Evolutionary conservation across 2,888 invertebrate genomes (phyloP), one percentile per base, ranked within the genome.

Genomic region (Epinotia bilunana): DNA sequence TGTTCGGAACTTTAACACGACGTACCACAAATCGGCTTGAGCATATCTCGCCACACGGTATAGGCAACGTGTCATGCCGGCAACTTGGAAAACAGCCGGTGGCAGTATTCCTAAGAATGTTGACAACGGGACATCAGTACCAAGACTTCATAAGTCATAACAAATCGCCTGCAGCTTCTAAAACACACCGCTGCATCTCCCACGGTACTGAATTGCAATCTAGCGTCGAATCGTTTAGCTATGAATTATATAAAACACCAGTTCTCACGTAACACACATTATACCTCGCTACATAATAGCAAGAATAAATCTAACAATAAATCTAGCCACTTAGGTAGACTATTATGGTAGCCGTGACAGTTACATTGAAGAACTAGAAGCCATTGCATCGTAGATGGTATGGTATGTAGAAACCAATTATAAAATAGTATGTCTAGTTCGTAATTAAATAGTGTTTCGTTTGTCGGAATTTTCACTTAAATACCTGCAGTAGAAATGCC

Each of bases 191-290:
- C 46, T 4, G 13, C 16, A 20, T 49, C 61, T 75, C 75, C 67
- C 75, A 75, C 75, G 75, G 61, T 61, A 75, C 75, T 75, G 72
- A 72, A 67, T 23, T 57, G 53, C 65, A 60, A 74, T 61, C 65
- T 65, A 39, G 71, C 55, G 18, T 58, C n/a, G 28, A 33, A 73
- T 39, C 72, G 65, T 73, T 73, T 67, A 73, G 53, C 49, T 68
- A 74, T 68, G 70, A 71, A 71, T 74, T 74, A 71, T 74, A 74
- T 74, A 74, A 71, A 74, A 65, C 74, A 71, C 60, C 23, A 18
- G 58, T 74, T 74, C 74, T 65, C 74, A 74, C 74, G 74, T 74
- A 71, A 74, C 71, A 71, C 70, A 60, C 64, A 74, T 74, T 61
- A 74, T 67, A 11, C 16, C 33, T 16, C 12, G 46, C 74, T 33